These are phyloP conservation scores for Chiropotes sagulatus DNA, from an alignment of 2,797 vertebrate genomes.

Conservation along the genomic window DNA sequence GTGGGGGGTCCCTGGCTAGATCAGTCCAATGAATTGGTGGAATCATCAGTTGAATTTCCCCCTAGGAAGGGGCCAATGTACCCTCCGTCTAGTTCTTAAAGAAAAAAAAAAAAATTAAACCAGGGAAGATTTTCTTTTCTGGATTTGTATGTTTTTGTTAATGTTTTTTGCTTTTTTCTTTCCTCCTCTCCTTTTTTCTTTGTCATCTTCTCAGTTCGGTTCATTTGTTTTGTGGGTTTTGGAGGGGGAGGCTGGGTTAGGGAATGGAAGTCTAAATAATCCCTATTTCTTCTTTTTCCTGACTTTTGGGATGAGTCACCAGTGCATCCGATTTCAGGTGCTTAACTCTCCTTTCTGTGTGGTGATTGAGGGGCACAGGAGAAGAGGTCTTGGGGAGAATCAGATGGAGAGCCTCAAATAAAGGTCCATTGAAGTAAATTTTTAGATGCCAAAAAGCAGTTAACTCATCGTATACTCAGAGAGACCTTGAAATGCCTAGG, in stretches of 20 bases:
- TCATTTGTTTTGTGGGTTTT: constrained; percentile 48
- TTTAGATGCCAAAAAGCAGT: constrained; percentile 79
- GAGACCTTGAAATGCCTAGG: constrained; percentile 78
- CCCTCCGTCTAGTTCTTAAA: constrained; percentile 67
- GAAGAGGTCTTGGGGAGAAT: not conserved
- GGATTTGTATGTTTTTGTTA: constrained; percentile 70
- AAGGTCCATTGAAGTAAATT: constrained; percentile 55
- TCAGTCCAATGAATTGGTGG: not conserved
- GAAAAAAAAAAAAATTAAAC: constrained; percentile 45
- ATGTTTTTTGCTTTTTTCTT: not conserved
- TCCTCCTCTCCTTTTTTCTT: not conserved
- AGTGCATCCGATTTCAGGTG: constrained; percentile 63
- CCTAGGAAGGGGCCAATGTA: constrained; percentile 53
- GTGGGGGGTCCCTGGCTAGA: not conserved
- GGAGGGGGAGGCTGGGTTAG: not conserved
- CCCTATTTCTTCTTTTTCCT: constrained; percentile 50
- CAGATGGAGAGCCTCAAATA: constrained; percentile 24
- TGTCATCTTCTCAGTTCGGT: not conserved
- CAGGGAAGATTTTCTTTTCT: constrained; percentile 79
- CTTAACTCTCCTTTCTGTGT: constrained; percentile 63
- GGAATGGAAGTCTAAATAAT: constrained; percentile 51
- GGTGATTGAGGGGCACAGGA: not conserved
- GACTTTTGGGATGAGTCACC: constrained; percentile 55
- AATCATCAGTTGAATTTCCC: constrained; percentile 25
- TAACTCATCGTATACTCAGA: constrained; percentile 66